Evolutionary conservation across 1,140 invertebrate genomes (phyloP).

Genomic region (Sesamia nonagrioides): DNA sequence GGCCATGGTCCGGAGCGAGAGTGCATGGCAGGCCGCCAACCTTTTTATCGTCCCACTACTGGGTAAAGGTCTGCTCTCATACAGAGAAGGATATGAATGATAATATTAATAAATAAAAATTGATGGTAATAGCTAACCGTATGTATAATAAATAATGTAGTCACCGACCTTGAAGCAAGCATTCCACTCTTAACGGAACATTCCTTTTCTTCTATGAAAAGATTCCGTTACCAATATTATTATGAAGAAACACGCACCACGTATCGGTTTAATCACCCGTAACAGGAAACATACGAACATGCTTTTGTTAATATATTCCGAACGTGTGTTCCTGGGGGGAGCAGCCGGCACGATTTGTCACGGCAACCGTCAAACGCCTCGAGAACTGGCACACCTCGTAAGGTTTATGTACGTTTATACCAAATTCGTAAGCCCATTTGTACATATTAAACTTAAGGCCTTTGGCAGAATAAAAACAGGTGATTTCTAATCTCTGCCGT

Average conservation of each 20-base stretch:
- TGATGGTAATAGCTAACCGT: no score
- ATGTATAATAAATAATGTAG: no score
- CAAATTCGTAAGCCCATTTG: neutral
- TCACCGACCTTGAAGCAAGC: no score
- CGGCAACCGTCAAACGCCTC: neutral
- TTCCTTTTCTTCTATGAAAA: no score
- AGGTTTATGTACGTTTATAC: neutral
- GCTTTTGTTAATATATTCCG: constrained; percentile 19
- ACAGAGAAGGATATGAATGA: no score
- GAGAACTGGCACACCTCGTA: neutral
- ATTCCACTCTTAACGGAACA: no score
- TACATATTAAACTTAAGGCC: neutral
- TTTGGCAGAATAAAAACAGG: neutral
- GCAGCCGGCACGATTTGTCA: constrained; percentile 13
- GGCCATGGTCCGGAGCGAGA: no score
- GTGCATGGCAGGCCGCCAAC: no score
- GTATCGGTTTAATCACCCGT: constrained; percentile 16
- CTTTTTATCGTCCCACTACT: no score
- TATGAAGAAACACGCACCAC: constrained; percentile 27
- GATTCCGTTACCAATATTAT: neutral
- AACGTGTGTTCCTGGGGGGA: constrained; percentile 19
- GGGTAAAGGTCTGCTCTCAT: no score
- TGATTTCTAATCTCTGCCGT: neutral
- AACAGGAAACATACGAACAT: neutral
- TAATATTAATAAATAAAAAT: no score